These are phyloP conservation scores for Euplexia lucipara DNA, from an alignment of 2,888 invertebrate genomes.

Conservation along the genomic window DNA sequence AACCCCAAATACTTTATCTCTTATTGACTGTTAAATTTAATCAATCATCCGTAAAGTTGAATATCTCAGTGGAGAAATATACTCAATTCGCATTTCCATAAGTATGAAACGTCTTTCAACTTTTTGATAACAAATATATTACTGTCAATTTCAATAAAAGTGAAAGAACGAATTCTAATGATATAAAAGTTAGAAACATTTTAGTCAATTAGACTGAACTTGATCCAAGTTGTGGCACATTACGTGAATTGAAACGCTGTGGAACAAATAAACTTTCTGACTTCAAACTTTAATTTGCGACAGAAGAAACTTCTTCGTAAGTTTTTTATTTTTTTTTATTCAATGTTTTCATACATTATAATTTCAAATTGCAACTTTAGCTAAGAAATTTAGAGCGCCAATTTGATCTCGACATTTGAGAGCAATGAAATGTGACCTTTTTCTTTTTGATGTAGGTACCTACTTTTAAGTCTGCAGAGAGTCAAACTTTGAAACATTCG, in stretches of 20 bases:
- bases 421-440: neutral
- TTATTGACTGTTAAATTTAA: neutral
- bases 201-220: constrained; percentile 39
- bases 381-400: neutral
- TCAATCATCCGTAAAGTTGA: constrained; percentile 10
- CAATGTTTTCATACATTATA: constrained; percentile 13
- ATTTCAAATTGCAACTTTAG: constrained; percentile 22
- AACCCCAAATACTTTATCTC: neutral
- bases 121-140: constrained; percentile 46
- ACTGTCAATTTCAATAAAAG: constrained; percentile 35
- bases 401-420: neutral
- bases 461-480: neutral
- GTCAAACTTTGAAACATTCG: neutral
- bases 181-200: constrained; percentile 40
- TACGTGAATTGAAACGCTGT: constrained; percentile 28
- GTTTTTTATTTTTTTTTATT: constrained; percentile 17
- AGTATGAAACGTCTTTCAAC: constrained; percentile 28
- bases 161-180: constrained; percentile 39
- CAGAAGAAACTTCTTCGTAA: constrained; percentile 6
- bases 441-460: neutral
- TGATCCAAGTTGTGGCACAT: constrained; percentile 26
- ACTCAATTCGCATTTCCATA: constrained; percentile 13
- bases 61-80: constrained; percentile 12
- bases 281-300: constrained; percentile 31
- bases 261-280: constrained; percentile 29